Evolutionary conservation across 2,113 vertebrate genomes (phyloP).

Genomic region (Choloepus hoffmanni): DNA sequence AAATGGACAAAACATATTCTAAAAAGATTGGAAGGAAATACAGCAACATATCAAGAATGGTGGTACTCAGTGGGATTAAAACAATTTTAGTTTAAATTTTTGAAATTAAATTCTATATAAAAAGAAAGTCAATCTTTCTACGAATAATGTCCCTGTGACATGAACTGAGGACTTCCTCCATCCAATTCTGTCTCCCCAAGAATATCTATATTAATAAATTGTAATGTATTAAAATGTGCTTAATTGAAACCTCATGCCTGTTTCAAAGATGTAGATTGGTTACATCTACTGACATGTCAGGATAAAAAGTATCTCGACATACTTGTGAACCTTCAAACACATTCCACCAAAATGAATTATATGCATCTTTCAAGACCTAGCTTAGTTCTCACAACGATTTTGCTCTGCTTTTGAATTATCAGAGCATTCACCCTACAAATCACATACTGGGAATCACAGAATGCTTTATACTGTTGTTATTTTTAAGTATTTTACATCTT

Average conservation of each 20-base stretch:
- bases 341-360: not conserved
- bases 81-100: not conserved
- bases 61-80: not conserved
- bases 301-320: not conserved
- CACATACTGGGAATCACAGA: not conserved
- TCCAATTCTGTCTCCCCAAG: not conserved
- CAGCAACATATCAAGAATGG: not conserved
- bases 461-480: not conserved
- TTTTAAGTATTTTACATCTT: constrained; percentile 39
- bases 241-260: not conserved
- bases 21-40: constrained; percentile 37
- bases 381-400: not conserved
- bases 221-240: not conserved
- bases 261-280: not conserved
- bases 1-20: not conserved
- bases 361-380: not conserved
- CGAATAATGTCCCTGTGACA: not conserved
- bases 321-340: not conserved
- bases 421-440: not conserved
- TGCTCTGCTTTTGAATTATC: not conserved
- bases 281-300: not conserved
- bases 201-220: not conserved
- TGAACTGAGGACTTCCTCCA: not conserved
- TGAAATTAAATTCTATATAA: not conserved
- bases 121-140: not conserved